These are phyloP conservation scores for Eupithecia exiguata DNA, from an alignment of 2,888 invertebrate genomes.

Conservation along the genomic window DNA sequence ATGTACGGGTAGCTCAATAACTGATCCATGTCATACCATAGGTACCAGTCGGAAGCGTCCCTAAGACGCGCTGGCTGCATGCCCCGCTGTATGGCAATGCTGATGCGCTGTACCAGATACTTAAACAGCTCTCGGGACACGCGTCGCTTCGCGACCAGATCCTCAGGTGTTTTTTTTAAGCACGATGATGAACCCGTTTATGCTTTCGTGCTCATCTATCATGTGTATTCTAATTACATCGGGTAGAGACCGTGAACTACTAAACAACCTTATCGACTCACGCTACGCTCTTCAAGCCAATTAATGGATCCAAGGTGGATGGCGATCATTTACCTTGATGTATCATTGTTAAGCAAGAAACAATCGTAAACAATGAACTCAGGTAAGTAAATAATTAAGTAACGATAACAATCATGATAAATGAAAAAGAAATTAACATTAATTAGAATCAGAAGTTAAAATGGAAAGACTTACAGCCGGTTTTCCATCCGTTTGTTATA, in stretches of 20 bases:
- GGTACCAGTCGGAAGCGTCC: too few species aligned
- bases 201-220: neutral
- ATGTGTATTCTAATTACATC: neutral
- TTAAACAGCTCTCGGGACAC: too few species aligned
- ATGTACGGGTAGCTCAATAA: too few species aligned
- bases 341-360: neutral
- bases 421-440: neutral
- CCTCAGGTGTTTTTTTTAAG: too few species aligned
- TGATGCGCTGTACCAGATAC: too few species aligned
- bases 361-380: neutral
- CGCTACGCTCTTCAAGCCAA: neutral
- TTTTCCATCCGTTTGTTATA: too few species aligned
- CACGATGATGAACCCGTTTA: too few species aligned
- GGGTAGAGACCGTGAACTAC: constrained; percentile 19
- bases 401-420: neutral
- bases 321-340: neutral
- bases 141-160: too few species aligned
- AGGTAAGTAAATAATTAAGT: neutral
- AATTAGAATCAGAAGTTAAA: neutral
- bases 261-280: constrained; percentile 6
- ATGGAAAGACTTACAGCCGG: neutral
- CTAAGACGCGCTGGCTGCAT: too few species aligned
- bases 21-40: too few species aligned
- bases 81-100: too few species aligned
- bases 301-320: neutral